A percentile compares a stretch with the other conserved stretches of the same genome.
Conservation (phyloP, 2,888 invertebrate species). For the Drosophila yooni region DNA sequence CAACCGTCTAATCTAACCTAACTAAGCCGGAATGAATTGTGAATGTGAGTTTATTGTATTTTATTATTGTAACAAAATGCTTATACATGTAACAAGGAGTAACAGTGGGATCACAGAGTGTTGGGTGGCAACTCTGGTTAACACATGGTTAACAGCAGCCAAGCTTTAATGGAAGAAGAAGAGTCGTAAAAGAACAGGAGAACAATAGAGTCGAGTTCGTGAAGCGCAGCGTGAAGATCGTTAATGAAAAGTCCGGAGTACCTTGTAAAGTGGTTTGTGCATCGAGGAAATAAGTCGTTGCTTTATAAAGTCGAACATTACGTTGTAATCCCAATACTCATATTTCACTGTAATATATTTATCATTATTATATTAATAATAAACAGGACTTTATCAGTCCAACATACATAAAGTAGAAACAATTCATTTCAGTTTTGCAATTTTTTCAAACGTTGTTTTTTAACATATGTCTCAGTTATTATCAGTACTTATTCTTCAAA, state of each 20-base stretch:
- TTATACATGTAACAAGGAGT: too few relatives aligned
- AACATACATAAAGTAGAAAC: too few relatives aligned
- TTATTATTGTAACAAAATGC: background rate
- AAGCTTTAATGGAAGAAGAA: background rate
- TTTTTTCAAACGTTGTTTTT: too few relatives aligned
- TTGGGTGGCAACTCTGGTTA: background rate
- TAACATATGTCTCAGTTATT: background rate
- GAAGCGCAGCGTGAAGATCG: background rate
- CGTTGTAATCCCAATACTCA: background rate
- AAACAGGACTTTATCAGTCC: background rate
- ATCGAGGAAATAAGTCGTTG: background rate
- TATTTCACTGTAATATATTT: background rate
- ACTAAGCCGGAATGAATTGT: background rate
- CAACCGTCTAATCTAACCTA: background rate
- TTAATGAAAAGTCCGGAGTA: background rate
- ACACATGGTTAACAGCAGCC: background rate
- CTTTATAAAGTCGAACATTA: background rate
- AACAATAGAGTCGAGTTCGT: background rate
- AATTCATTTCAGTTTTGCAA: too few relatives aligned
- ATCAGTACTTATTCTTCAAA: fast-evolving
- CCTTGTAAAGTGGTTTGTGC: background rate
- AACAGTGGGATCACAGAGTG: background rate
- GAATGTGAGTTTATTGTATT: background rate
- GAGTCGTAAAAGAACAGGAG: background rate
- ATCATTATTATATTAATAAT: background rate